Evolutionary conservation across 2,113 vertebrate genomes (phyloP).

Genomic region (Syrrhaptes paradoxus): DNA sequence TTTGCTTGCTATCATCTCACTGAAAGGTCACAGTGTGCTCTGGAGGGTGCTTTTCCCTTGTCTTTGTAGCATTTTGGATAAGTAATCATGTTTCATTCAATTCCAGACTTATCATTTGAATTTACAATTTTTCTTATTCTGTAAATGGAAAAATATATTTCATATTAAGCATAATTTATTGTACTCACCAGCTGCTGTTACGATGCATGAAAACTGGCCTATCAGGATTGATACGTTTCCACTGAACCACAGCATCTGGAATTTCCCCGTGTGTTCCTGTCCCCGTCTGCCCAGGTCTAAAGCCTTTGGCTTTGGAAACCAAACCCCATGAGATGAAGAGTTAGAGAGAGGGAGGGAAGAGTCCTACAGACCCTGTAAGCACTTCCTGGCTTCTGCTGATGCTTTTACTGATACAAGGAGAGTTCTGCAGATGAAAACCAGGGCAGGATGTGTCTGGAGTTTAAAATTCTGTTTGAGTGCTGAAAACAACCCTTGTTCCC

Average conservation of each 20-base stretch:
- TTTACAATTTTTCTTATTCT: background rate
- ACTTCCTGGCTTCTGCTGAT: background rate
- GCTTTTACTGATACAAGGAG: background rate
- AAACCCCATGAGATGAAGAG: accelerated
- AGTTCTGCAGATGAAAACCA: background rate
- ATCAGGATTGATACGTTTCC: background rate
- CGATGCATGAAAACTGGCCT: background rate
- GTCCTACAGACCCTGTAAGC: background rate
- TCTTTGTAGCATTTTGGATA: background rate
- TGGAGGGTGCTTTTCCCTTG: background rate
- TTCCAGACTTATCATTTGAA: background rate
- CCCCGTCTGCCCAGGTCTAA: background rate
- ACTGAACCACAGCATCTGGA: background rate
- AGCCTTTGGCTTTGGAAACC: background rate
- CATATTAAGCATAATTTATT: background rate
- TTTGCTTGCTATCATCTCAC: background rate
- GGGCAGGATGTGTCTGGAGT: background rate
- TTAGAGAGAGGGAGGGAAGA: background rate
- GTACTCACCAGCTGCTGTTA: background rate
- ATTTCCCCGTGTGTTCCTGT: background rate
- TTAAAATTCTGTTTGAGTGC: background rate
- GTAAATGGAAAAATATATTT: background rate
- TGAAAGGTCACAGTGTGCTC: conserved; percentile 27
- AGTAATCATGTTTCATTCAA: background rate
- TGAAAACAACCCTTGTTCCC: background rate